Base-by-base conservation (phyloP, 53 echinoderm and acorn worm species). In the Patiria pectinifera region DNA sequence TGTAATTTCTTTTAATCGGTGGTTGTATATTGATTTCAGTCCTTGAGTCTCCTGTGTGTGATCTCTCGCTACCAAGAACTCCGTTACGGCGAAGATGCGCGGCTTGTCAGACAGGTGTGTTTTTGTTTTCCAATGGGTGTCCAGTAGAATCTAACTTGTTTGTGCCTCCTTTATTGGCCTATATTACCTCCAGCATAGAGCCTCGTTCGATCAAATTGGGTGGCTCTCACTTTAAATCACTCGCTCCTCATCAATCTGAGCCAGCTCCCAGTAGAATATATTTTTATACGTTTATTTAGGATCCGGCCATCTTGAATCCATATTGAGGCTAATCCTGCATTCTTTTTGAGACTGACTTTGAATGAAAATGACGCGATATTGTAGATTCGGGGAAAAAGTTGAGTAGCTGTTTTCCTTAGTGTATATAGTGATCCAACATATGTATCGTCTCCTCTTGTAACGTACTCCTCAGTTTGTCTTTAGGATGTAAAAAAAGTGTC, bases 41-140 rank as follows among this genome's bases (percentile, higher is more conserved):
- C 48, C 18, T 14, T 78, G 46, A 12, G 85, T 78, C 78, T 92
- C 11, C 85, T 92, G 18, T 92, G 92, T 89, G 93, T 93, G 35
- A 89, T 90, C 21, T 93, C 93, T 11, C 83, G 89, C n/a, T 93
- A 93, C 66, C 93, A 93, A 77, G 93, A 93, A 59, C 62, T 89
- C 2, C 80, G 90, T 4, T 90, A 90, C 60, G 90, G 90, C 3
- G 90, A 90, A 48, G 90, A 90, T 23, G 81, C 90, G 13, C 62
- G 90, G 19, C n/a, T 90, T 11, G 66, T 90, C 48, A 69, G 90
- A 90, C 90, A 90, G 79, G 90, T 90, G 8, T 53, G 53, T 5
- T 53, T 53, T 53, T 53, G 53, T 53, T 53, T 53, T 6, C 8
- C 53, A 53, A 53, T 5, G 21, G 69, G 16, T 15, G 21, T 69